phyloP scores from a whole-genome alignment of 2,113 vertebrate species.

The Alexandromys fortis region DNA sequence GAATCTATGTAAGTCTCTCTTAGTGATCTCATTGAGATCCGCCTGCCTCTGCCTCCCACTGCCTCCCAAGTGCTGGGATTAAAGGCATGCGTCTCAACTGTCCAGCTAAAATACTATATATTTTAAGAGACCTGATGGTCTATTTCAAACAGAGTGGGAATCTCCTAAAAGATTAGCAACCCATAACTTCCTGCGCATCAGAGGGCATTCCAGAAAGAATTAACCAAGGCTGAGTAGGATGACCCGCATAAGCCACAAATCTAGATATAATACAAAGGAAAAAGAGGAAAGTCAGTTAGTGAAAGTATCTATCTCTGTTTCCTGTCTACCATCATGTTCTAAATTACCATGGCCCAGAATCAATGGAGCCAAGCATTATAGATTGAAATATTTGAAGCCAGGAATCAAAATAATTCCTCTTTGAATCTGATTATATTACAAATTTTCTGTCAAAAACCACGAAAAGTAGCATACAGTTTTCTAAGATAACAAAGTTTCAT shows the following conservation, averaged over 20 bases:
- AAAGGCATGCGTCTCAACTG: too few relatives aligned
- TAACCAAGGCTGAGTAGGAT: background rate
- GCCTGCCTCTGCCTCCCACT: too few relatives aligned
- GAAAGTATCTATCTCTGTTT: background rate
- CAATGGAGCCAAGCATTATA: background rate
- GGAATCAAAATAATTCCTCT: background rate
- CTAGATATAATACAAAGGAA: too few relatives aligned
- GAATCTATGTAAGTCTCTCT: too few relatives aligned
- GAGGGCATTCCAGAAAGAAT: background rate
- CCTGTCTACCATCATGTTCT: background rate
- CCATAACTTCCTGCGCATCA: too few relatives aligned
- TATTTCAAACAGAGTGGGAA: background rate
- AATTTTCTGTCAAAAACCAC: background rate
- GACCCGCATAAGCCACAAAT: background rate
- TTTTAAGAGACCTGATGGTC: background rate
- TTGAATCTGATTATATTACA: background rate
- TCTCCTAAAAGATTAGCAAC: background rate
- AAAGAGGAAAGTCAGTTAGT: background rate
- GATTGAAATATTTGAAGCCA: background rate
- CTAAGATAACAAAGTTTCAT: conserved; percentile 22
- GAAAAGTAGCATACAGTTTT: background rate
- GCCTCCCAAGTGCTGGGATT: too few relatives aligned
- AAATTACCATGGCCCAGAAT: background rate
- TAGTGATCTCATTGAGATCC: too few relatives aligned
- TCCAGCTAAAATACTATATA: background rate